phyloP scores from a whole-genome alignment of 2,113 vertebrate species.

The Drymodes brunneopygia region DNA sequence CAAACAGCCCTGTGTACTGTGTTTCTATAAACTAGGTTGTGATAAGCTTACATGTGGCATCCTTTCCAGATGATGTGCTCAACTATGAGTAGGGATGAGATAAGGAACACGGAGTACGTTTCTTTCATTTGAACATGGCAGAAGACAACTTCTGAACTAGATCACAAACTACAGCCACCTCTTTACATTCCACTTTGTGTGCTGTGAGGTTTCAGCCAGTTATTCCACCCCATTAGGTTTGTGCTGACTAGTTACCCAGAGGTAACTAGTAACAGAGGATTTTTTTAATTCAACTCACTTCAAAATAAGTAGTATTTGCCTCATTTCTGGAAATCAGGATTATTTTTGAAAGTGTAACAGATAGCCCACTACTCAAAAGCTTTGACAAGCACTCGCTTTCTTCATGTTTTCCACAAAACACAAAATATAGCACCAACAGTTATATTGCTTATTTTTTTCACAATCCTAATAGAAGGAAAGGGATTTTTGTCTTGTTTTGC shows the following conservation, averaged over 20 bases:
- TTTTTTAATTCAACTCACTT: not conserved
- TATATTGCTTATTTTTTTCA: not conserved
- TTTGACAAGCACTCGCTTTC: not conserved
- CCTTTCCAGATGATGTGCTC: conserved; percentile 29
- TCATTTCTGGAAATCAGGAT: not conserved
- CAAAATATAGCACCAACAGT: not conserved
- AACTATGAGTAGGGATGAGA: not conserved
- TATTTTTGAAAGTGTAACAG: not conserved
- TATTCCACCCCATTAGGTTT: not conserved
- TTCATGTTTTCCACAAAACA: not conserved
- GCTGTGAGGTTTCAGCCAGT: not conserved
- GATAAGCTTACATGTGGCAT: conserved; percentile 40
- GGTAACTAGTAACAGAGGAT: too few relatives aligned
- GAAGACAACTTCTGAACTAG: not conserved
- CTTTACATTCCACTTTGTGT: not conserved
- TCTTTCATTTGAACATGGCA: not conserved
- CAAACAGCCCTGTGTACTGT: conserved; percentile 24
- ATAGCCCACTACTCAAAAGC: not conserved
- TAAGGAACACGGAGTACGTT: not conserved
- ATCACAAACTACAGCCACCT: not conserved
- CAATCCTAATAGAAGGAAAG: not conserved
- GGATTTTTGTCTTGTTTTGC: not conserved
- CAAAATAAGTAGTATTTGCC: not conserved
- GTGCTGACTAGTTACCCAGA: not conserved
- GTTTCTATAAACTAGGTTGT: conserved; percentile 10